Evolutionary conservation across 1,140 invertebrate species (phyloP), one percentile per base, ranked within the genome.

Genomic region (Druon quercuslanigerum): DNA sequence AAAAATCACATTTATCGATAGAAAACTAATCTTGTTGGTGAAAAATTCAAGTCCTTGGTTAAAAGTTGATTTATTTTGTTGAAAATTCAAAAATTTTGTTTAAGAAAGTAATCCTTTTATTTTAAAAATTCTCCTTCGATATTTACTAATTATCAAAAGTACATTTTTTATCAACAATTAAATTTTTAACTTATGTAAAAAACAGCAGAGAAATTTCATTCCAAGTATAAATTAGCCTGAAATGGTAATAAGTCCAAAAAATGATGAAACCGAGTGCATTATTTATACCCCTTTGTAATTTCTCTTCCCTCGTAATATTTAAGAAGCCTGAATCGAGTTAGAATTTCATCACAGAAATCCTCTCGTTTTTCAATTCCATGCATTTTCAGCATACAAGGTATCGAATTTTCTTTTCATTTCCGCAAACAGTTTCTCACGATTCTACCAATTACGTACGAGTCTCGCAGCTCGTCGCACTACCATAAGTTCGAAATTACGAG

Each of bases 361-460:
- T n/a, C 6, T 33, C 33, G 25, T 66, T 66, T 66, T 66, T 40
- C 60, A 66, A 66, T 66, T 66, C 60, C 20, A 66, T 66, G 46
- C 13, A 66, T 66, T 66, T 66, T 66, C 60, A 66, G n/a, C 60
- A 54, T 54, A 54, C 52, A 54, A 66, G 60, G 25, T 33, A 66
- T 66, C 60, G 60, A 66, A 66, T 66, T 66, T 66, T 54, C 52
- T 54, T 54, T 54, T 66, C 60, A 66, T 66, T 66, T 66, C 60
- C 60, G 60, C n/a, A n/a, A 33, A n/a, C 60, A 66, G 33, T 66
- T 66, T 66, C 60, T 40, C 60, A 66, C 60, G 20, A 66, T 66
- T 66, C 60, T 66, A 25, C 60, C 60, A 66, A 33, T 66, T 66
- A 66, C 33, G 60, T 66, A 14, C 16, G 20, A 16, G 33, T 66